Evolutionary conservation across 2,113 vertebrate genomes (phyloP).

Genomic region (Otus sunia): DNA sequence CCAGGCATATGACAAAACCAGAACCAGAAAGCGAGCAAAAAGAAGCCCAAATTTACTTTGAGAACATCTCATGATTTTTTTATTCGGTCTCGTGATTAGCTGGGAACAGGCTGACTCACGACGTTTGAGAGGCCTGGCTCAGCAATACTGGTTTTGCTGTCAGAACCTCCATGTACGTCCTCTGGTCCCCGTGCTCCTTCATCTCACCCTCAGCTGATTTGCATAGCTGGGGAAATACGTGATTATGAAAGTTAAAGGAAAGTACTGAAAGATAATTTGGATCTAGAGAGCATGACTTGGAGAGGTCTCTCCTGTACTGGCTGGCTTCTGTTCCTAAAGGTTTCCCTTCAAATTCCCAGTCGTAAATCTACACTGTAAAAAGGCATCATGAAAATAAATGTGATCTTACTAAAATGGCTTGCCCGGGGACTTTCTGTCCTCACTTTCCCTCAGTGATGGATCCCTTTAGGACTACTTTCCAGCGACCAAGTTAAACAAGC

Average conservation of each 20-base stretch:
- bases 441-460: not conserved
- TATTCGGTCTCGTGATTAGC: slow-evolving; percentile 35
- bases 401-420: not conserved
- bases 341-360: not conserved
- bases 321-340: not conserved
- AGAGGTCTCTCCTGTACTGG: not conserved
- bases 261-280: not conserved
- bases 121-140: slow-evolving; percentile 20
- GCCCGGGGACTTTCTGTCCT: not conserved
- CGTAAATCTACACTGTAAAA: not conserved
- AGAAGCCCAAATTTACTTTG: slow-evolving; percentile 15
- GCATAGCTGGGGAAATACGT: not conserved
- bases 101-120: slow-evolving; percentile 41
- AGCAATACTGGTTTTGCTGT: slow-evolving; percentile 5
- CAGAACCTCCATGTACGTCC: not conserved
- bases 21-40: not conserved
- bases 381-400: not conserved
- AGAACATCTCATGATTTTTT: slow-evolving; percentile 42
- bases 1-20: not conserved
- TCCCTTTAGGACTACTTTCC: not conserved
- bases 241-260: not conserved
- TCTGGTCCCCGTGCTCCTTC: not conserved
- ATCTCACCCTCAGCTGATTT: not conserved
- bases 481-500: not conserved
- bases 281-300: not conserved